Evolutionary conservation across 2,797 vertebrate genomes (phyloP), one percentile per base, ranked within the genome.

Genomic region (Ara ararauna): DNA sequence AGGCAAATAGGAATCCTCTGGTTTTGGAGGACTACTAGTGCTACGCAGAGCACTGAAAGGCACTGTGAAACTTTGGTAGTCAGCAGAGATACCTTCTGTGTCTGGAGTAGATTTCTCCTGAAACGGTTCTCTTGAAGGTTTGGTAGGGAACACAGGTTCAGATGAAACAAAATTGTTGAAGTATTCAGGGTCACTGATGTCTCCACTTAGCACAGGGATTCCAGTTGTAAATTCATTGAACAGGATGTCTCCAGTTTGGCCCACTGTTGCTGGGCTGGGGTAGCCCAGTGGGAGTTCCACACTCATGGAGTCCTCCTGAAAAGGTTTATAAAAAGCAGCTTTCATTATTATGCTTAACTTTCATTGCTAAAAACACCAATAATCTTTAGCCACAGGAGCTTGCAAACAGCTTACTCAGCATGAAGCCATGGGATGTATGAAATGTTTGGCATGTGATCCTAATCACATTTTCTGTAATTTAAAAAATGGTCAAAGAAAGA

Each of bases 231-330:
- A 94, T 94, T 96, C 66, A 60, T 44, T 78, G 9, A 70, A 19
- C 11, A 74, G 74, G 29, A 32, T 32, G 24, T 77, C 89, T 95
- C 72, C 95, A 68, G 51, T 77, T 91, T 83, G 84, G 36, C 94
- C 93, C 42, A 70, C 74, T 26, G 87, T 61, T 80, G 87, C 91
- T 89, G 94, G 86, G 61, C 71, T 94, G 72, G 97, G 94, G 58
- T 98, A 92, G 71, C 85, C 77, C 42, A 96, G 34, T 26, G 97
- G 96, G 9, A 96, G 95, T 51, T 97, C 96, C 90, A 94, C 68
- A 75, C 86, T 96, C 90, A 94, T 58, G 38, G 89, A 66, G 18
- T 88, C 91, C 36, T 97, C 95, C 98, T 98, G 51, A 76, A 96
- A 96, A 95, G 42, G 11, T 24, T 89, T 93, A 66, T 15, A n/a